Percentiles rank a stretch among this genome's conserved stretches.
Conservation (phyloP, 2,113 vertebrate genomes). For the Theristicus caerulescens region DNA sequence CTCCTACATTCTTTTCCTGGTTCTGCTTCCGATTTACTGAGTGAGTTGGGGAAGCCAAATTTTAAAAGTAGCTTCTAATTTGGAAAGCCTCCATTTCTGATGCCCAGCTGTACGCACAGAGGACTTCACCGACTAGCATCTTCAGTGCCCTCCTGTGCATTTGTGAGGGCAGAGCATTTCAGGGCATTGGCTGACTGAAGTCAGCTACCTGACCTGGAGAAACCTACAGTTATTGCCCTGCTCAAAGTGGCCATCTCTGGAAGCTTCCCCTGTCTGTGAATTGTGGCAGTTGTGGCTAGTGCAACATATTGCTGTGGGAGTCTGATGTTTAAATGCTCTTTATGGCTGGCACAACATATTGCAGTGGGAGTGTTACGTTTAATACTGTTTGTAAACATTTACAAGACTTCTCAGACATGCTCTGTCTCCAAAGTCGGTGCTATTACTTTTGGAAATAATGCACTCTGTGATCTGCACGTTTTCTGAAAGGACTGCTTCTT, state of each 20-base stretch:
- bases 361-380: constrained; percentile 8
- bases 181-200: not conserved
- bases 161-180: not conserved
- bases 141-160: not conserved
- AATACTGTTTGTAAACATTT: constrained; percentile 19
- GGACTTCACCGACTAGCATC: not conserved
- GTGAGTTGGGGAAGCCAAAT: not conserved
- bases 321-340: not conserved
- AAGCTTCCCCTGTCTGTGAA: not conserved
- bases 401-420: not conserved
- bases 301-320: not conserved
- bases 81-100: not conserved
- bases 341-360: not conserved
- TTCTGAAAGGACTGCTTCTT: not conserved
- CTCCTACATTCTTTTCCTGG: not conserved
- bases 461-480: not conserved
- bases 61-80: not conserved
- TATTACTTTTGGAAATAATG: not conserved
- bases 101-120: not conserved
- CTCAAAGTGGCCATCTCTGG: not conserved
- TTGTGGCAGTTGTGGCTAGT: not conserved
- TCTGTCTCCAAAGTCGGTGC: not conserved
- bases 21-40: constrained; percentile 5
- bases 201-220: not conserved
- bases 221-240: not conserved